phyloP scores from a whole-genome alignment of 2,797 vertebrate species.

The Ibycter americanus region DNA sequence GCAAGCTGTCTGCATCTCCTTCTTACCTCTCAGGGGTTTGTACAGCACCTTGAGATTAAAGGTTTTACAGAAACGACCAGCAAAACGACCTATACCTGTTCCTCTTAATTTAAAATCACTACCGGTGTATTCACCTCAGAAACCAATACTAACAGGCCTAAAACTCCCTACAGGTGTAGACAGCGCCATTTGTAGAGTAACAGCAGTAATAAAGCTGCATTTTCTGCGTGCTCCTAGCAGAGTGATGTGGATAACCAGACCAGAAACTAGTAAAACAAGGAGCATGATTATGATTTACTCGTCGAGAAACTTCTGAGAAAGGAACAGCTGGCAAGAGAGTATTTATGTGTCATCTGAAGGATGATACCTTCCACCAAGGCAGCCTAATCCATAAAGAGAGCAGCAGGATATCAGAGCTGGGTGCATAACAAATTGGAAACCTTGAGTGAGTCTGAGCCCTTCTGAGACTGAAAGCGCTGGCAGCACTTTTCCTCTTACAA shows the following conservation, averaged over 20 bases:
- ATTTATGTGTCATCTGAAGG: slow-evolving; percentile 44
- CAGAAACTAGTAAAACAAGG: neutral
- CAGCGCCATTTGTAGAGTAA: neutral
- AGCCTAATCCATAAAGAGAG: slow-evolving; percentile 50
- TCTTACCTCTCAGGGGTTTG: neutral
- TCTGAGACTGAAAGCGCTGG: slow-evolving; percentile 13
- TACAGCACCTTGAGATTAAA: neutral
- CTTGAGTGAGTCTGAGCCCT: slow-evolving; percentile 51
- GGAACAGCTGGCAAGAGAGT: slow-evolving; percentile 47
- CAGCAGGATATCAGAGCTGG: slow-evolving; percentile 43
- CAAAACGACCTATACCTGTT: neutral
- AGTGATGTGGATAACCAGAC: neutral
- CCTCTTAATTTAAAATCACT: neutral
- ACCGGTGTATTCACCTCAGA: neutral
- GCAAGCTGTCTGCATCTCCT: neutral
- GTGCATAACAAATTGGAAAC: slow-evolving; percentile 58
- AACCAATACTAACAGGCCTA: neutral
- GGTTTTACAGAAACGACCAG: neutral
- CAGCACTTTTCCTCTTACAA: slow-evolving; percentile 48
- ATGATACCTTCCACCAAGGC: slow-evolving; percentile 45
- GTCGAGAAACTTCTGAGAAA: slow-evolving; percentile 8
- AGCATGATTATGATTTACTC: neutral
- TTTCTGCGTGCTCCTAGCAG: neutral
- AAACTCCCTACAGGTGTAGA: neutral
- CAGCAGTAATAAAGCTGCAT: neutral